Conservation (phyloP, 2,113 vertebrate species). For the Brachypodius melanocephalos region DNA sequence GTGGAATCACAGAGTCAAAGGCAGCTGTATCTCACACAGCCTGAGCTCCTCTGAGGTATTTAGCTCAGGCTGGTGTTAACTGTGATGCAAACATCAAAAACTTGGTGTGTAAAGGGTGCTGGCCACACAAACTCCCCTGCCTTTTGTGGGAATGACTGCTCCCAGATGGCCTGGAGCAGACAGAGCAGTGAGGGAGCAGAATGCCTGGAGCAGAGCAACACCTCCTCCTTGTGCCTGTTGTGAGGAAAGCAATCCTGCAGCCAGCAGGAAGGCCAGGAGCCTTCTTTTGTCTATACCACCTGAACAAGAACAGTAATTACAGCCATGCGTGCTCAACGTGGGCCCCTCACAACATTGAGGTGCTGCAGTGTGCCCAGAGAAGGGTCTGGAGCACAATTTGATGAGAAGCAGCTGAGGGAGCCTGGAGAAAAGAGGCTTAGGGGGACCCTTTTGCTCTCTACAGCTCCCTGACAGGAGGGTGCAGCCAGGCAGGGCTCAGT, state of each 20-base stretch:
- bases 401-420: background rate
- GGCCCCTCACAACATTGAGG: background rate
- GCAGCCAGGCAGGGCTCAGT: background rate
- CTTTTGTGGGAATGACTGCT: background rate
- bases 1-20: background rate
- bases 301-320: background rate
- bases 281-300: background rate
- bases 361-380: background rate
- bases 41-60: background rate
- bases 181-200: background rate
- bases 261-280: background rate
- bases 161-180: background rate
- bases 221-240: slow-evolving; percentile 32
- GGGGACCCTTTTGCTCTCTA: background rate
- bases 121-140: accelerated
- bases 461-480: background rate
- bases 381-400: background rate
- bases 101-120: background rate
- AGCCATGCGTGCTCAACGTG: accelerated
- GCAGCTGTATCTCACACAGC: background rate
- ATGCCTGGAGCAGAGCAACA: background rate
- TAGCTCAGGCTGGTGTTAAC: background rate
- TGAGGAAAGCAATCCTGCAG: background rate
- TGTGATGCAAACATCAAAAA: background rate
- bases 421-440: too few relatives aligned